Percentiles rank a stretch among this genome's conserved stretches.
phyloP scores from a whole-genome alignment of 2,113 vertebrate genomes.

The Trachemys scripta region DNA sequence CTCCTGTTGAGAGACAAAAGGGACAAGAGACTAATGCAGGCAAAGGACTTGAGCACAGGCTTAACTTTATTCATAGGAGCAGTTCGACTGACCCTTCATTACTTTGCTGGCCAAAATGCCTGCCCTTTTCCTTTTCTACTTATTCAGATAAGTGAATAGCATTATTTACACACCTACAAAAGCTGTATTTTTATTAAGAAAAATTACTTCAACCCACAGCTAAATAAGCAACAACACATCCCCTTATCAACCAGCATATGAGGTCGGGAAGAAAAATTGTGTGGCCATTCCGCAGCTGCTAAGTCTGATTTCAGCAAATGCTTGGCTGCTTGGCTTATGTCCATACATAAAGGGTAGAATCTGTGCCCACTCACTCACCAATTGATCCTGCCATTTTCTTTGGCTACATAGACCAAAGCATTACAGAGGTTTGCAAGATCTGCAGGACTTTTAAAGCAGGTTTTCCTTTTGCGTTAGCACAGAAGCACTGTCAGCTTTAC shows the following conservation, averaged over 20 bases:
- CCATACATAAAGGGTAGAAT: neutral
- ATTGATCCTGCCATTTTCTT: neutral
- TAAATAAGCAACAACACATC: neutral
- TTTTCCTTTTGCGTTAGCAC: neutral
- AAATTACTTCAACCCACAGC: neutral
- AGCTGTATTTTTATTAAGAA: neutral
- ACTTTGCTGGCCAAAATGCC: fast-evolving
- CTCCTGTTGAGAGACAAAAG: neutral
- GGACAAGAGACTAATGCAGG: neutral
- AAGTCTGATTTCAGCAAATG: fast-evolving
- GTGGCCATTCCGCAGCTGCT: fast-evolving
- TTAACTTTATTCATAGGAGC: neutral
- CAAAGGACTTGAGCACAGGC: neutral
- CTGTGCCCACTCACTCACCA: neutral
- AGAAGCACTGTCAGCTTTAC: neutral
- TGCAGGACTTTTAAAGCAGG: neutral
- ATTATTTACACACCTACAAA: neutral
- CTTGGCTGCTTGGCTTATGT: neutral
- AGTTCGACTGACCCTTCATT: neutral
- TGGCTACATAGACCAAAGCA: neutral
- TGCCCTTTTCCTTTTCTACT: neutral
- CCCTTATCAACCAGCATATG: neutral
- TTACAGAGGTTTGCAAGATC: neutral
- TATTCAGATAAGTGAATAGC: fast-evolving
- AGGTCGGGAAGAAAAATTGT: neutral